These are phyloP conservation scores for Thecocarcelia acutangulata DNA, from an alignment of 2,888 invertebrate species.

Conservation along the genomic window DNA sequence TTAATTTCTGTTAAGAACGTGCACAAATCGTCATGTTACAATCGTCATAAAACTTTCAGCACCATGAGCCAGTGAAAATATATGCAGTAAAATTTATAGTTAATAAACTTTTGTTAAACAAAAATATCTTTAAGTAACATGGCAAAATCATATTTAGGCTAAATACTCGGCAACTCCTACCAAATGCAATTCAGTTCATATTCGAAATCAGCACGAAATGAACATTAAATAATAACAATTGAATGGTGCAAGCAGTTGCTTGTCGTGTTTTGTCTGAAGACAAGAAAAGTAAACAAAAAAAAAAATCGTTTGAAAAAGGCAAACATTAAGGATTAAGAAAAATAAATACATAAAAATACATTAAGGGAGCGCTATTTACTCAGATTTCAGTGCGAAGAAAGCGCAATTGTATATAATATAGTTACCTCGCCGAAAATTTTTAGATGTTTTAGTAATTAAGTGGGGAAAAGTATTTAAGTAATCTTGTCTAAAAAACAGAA, in stretches of 20 bases:
- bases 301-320: too few species aligned
- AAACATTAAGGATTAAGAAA: too few species aligned
- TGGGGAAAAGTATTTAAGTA: too few species aligned
- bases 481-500: too few species aligned
- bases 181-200: conserved; percentile 42
- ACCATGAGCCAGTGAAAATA: conserved; percentile 33
- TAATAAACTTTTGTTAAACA: conserved; percentile 20
- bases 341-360: too few species aligned
- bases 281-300: neutral
- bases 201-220: conserved; percentile 28
- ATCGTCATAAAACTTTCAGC: conserved; percentile 17
- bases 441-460: too few species aligned
- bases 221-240: conserved; percentile 24
- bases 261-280: neutral
- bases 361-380: too few species aligned
- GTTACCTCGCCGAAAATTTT: too few species aligned
- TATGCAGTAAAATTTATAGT: conserved; percentile 9
- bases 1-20: conserved; percentile 8
- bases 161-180: conserved; percentile 68
- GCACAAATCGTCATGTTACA: conserved; percentile 13
- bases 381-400: too few species aligned
- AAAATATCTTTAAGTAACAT: conserved; percentile 54
- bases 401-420: too few species aligned
- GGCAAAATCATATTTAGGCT: conserved; percentile 70
- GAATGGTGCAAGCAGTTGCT: neutral